Base-by-base conservation (phyloP, 2,888 invertebrate genomes). In the Nymphalis urticae region DNA sequence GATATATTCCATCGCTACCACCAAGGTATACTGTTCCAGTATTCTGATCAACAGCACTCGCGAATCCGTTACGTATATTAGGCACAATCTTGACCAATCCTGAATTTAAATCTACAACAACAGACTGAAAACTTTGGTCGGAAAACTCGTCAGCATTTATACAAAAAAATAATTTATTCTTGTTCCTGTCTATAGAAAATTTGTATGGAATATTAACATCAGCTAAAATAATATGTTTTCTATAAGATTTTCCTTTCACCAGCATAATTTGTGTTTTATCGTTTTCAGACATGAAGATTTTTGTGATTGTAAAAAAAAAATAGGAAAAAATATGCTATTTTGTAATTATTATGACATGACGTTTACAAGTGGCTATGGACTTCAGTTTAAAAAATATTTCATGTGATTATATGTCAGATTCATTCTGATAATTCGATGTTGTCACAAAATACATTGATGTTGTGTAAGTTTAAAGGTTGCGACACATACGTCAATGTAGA, bases 131-230 rank as follows among this genome's bases (percentile, higher is more conserved):
- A 74, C 87, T 87, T 80, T 88, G 86, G 63, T 86, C 81, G 0
- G 85, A 84, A 76, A 83, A 85, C 66, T 88, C 84, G 64, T 88
- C 88, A 3, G 86, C 84, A 70, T 88, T 88, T 73, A 88, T 86
- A 74, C 86, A 86, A 71, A 87, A 87, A 75, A 85, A 83, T 62
- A 88, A 72, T 69, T 73, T 78, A 66, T 87, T 84, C 54, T 66
- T 78, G 16, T 70, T 75, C 65, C 83, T 82, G 59, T 86, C 85
- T 48, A 85, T 70, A 36, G 84, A 72, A 67, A 88, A 81, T 71
- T 87, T 88, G 72, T 83, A 86, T 2, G 88, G 87, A 65, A 87
- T 75, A 61, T 87, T 87, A 13, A 80, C 87, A 70, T 88, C 88
- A 0, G 79, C 82, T 68, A 87, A 72, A 68, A 88, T 77, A n/a